Percentiles rank a stretch among this genome's conserved stretches.
Evolutionary conservation across 2,888 invertebrate species (phyloP).

Genomic region (Eubasilissa splendida): DNA sequence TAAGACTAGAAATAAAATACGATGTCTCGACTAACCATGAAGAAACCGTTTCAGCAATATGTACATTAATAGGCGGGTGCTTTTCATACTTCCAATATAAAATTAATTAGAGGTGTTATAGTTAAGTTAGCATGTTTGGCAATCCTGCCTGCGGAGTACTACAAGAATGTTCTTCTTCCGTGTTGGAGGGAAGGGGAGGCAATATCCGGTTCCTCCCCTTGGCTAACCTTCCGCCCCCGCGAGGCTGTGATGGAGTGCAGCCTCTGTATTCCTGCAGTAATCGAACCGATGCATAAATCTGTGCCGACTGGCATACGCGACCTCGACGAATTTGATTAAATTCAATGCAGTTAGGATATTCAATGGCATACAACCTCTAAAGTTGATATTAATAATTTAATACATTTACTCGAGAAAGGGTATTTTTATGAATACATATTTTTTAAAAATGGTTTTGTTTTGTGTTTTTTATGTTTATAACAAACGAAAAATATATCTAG

Average conservation of each 20-base stretch:
- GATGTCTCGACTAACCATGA: no score
- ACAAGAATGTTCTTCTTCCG: not conserved
- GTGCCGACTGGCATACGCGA: not conserved
- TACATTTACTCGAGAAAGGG: not conserved
- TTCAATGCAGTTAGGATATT: not conserved
- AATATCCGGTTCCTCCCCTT: slow-evolving; percentile 32
- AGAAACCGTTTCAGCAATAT: no score
- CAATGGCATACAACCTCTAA: not conserved
- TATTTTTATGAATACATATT: no score
- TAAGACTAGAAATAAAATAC: no score
- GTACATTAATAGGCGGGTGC: no score
- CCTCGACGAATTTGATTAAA: not conserved
- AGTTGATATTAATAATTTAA: not conserved
- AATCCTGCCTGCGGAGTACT: not conserved
- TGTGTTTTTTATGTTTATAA: no score
- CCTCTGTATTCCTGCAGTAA: not conserved
- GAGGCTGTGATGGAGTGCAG: not conserved
- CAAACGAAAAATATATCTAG: no score
- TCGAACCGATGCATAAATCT: slow-evolving; percentile 32
- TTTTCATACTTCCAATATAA: no score
- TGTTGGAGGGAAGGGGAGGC: slow-evolving; percentile 11
- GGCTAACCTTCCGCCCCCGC: not conserved
- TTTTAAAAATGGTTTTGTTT: no score
- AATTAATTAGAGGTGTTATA: no score
- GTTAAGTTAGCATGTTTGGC: no score